Conservation (phyloP, 2,113 vertebrate genomes). For the Hyperopisus bebe region DNA sequence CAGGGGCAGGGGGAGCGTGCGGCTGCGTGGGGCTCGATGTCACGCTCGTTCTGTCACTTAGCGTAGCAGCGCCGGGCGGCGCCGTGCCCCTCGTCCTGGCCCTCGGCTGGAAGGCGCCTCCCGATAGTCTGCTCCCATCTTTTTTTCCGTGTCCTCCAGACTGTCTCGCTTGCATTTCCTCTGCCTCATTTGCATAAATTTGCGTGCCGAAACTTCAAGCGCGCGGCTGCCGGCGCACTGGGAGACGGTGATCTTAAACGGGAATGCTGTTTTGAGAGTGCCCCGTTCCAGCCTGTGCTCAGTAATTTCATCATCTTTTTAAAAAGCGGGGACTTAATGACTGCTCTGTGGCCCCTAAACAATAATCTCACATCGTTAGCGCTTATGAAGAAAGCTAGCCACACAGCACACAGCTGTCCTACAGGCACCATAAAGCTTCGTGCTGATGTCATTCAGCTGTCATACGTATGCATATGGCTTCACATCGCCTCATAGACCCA, state of each 20-base stretch:
- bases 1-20: neutral
- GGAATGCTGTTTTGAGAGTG: neutral
- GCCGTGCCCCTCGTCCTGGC: neutral
- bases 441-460: neutral
- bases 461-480: neutral
- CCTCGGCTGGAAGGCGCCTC: neutral
- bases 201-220: neutral
- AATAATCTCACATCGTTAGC: constrained; percentile 1
- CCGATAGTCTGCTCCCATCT: neutral
- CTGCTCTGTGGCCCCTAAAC: neutral
- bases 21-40: neutral
- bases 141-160: neutral
- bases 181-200: neutral
- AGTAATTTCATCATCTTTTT: neutral
- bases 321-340: neutral
- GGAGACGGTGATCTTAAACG: neutral
- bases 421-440: neutral
- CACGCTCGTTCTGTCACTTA: neutral
- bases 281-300: neutral
- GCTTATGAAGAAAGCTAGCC: constrained; percentile 9
- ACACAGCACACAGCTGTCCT: neutral
- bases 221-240: neutral
- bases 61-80: neutral
- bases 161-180: neutral
- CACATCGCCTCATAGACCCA: neutral